Conservation (phyloP, 2,113 vertebrate species). For the Paraplagusia blochii region DNA sequence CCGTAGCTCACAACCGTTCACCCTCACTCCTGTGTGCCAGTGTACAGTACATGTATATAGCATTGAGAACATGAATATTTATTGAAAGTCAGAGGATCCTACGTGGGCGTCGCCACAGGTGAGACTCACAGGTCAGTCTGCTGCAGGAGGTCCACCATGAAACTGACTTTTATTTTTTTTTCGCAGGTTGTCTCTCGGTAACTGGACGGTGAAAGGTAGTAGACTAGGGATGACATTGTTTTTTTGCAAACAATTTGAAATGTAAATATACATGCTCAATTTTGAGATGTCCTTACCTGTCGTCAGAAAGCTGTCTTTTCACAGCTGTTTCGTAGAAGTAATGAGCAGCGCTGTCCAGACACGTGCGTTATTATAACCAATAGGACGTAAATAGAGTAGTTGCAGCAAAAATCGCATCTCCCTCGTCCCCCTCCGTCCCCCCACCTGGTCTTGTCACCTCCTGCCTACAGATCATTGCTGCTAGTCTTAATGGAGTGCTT, state of each 20-base stretch:
- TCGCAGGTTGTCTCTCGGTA: conserved; percentile 35
- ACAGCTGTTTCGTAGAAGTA: conserved; percentile 66
- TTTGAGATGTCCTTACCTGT: conserved; percentile 57
- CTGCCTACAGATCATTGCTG: conserved; percentile 73
- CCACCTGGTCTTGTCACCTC: conserved; percentile 39
- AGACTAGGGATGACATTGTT: conserved; percentile 58
- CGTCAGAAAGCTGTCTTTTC: conserved; percentile 69
- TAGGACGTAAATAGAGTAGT: conserved; percentile 41
- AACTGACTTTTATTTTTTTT: conserved; percentile 30
- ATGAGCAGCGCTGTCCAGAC: conserved; percentile 43
- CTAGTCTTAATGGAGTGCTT: conserved; percentile 72
- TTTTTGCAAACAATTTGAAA: conserved; percentile 64
- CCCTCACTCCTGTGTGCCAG: conserved; percentile 73
- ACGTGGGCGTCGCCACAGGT: conserved; percentile 72
- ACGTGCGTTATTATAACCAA: conserved; percentile 56
- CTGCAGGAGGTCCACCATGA: conserved; percentile 64
- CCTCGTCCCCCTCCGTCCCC: conserved; percentile 35
- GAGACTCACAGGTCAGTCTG: conserved; percentile 37
- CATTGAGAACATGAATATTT: conserved; percentile 88
- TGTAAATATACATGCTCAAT: conserved; percentile 59
- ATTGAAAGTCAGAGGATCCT: conserved; percentile 81
- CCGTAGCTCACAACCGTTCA: conserved; percentile 62
- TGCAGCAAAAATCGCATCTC: too few species aligned
- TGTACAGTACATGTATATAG: conserved; percentile 91
- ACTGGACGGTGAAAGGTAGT: conserved; percentile 36